A percentile compares a stretch with the other conserved stretches of the same genome.
These are phyloP conservation scores for Galago senegalensis DNA, from an alignment of 2,797 vertebrate species.

Conservation along the genomic window DNA sequence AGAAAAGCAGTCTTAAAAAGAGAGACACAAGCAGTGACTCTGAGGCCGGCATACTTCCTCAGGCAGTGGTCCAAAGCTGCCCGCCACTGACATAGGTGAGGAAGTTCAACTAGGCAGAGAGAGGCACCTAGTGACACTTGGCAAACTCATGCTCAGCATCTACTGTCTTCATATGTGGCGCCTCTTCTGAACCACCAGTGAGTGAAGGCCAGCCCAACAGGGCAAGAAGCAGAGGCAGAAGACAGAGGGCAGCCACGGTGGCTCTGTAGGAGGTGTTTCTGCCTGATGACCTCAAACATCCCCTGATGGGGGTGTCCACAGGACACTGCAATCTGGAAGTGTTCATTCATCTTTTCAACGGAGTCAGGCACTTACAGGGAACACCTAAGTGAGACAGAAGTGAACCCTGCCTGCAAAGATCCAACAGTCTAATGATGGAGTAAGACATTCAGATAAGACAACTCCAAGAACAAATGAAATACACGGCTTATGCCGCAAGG, in stretches of 20 bases:
- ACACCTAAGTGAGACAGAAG: neutral
- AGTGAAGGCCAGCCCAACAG: neutral
- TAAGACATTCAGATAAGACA: neutral
- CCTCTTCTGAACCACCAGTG: neutral
- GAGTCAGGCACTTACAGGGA: neutral
- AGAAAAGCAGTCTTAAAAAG: neutral
- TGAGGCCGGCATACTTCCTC: neutral
- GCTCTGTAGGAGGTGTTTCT: neutral
- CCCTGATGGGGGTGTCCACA: neutral
- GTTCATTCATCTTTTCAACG: neutral
- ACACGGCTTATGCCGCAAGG: neutral
- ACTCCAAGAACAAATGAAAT: neutral
- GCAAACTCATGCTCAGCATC: neutral
- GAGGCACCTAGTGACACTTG: fast-evolving
- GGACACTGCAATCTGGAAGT: neutral
- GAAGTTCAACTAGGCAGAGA: too few species aligned
- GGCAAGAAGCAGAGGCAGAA: neutral
- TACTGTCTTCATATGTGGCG: neutral
- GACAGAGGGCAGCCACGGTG: neutral
- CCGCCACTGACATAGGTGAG: neutral
- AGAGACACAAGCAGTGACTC: neutral
- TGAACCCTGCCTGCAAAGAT: neutral
- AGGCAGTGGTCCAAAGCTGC: neutral
- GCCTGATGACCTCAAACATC: fast-evolving
- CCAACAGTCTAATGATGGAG: neutral